Evolutionary conservation across 1,140 invertebrate genomes (phyloP), one percentile per base, ranked within the genome.

Genomic region (Plodia interpunctella): DNA sequence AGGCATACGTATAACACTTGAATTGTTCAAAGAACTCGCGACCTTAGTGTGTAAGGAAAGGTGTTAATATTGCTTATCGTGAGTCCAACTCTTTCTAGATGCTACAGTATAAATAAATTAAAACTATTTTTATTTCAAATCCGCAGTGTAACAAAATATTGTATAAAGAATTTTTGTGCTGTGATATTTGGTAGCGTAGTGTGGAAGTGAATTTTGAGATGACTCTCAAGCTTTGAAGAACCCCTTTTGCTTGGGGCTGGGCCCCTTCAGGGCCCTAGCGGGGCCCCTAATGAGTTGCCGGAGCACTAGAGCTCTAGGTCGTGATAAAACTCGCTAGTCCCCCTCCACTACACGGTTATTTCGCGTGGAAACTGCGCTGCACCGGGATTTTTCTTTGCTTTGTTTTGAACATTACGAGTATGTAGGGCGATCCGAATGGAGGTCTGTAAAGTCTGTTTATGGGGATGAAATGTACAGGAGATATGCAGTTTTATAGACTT

Each of bases 231-330:
- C 55, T 56, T 63, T 81, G 72, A 78, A 85, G 79, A 70, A 76
- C 71, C 78, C 80, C 82, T 82, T 79, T 84, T 71, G 72, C 79
- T 75, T 52, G 71, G 66, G 69, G 75, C 71, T 76, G 69, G 79
- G 77, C 66, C 76, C 77, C 78, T 75, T 80, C 65, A 68, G 82
- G 74, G 69, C 75, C 76, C 74, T 76, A 73, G 72, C 74, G 67
- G 82, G 78, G 78, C 68, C 77, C 76, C 83, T 88, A 88, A 88
- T 88, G 85, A 88, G 85, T 87, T 76, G 78, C 83, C 80, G 64
- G 82, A 78, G 85, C 82, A 88, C 85, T 88, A 87, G 80, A 87
- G 80, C 78, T 86, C 79, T 88, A 88, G 85, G 85, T 88, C 85
- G 73, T 69, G 73, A 70, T 74, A 82, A 80, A 76, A 73, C 72